A percentile compares a stretch with the other conserved stretches of the same genome.
These are phyloP conservation scores for Saccostrea cuccullata DNA, from an alignment of 1,140 invertebrate species.

Conservation along the genomic window DNA sequence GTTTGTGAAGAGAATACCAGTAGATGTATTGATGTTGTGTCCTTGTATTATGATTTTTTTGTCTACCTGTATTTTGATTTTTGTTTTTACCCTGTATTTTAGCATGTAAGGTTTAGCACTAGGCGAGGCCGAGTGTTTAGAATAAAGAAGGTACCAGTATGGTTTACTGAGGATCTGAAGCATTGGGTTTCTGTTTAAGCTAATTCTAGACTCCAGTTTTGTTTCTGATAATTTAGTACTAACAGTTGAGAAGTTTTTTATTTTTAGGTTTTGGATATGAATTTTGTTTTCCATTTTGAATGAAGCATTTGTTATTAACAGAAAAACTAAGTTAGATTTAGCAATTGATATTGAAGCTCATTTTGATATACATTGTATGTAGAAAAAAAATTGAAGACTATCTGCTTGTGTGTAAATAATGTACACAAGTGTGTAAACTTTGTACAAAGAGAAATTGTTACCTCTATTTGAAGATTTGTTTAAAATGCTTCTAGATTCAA, in stretches of 20 bases:
- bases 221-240: background rate
- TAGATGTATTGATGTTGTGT: too few species aligned
- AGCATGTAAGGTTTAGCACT: slow-evolving; percentile 15
- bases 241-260: background rate
- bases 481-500: too few species aligned
- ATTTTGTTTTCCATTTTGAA: background rate
- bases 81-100: slow-evolving; percentile 9
- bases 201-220: background rate
- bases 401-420: too few species aligned
- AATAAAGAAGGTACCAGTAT: slow-evolving; percentile 11
- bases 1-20: background rate
- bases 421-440: too few species aligned
- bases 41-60: too few species aligned
- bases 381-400: too few species aligned
- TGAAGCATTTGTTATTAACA: background rate
- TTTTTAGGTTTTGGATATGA: background rate
- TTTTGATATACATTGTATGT: too few species aligned
- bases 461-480: too few species aligned
- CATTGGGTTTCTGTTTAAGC: background rate
- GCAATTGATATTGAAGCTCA: background rate
- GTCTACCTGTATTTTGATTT: background rate
- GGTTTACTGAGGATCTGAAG: background rate
- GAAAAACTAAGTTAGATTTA: background rate
- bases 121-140: background rate
- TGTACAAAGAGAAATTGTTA: too few species aligned